Evolutionary conservation across 2,888 invertebrate genomes (phyloP).

Genomic region (Sinelater perroti): DNA sequence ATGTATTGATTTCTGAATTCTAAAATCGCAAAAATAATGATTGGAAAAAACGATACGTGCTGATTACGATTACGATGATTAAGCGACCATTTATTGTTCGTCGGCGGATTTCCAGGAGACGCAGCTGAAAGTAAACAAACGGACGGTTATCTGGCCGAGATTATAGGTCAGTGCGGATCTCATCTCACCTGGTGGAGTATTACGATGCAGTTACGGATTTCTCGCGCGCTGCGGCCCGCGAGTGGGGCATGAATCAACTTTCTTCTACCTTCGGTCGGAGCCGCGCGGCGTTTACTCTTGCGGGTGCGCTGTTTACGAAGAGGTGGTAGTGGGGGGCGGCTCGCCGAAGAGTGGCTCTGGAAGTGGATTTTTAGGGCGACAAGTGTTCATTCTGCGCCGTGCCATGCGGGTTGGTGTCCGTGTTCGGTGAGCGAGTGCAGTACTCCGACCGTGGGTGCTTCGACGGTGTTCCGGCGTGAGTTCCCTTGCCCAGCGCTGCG

Average conservation of each 20-base stretch:
- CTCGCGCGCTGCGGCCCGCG: too few species aligned
- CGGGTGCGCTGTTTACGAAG: not conserved
- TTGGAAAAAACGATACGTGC: too few species aligned
- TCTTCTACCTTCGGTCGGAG: constrained; percentile 2
- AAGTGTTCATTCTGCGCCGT: constrained; percentile 35
- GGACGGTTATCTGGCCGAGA: too few species aligned
- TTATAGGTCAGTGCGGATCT: too few species aligned
- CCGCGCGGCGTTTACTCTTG: constrained; percentile 1
- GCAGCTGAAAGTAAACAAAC: too few species aligned
- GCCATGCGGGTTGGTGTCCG: constrained; percentile 19
- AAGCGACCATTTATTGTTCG: too few species aligned
- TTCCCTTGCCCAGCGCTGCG: constrained; percentile 1
- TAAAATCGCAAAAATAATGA: too few species aligned
- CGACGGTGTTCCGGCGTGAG: constrained; percentile 19
- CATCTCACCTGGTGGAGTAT: too few species aligned
- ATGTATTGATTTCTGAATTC: too few species aligned
- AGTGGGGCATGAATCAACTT: constrained; percentile 28
- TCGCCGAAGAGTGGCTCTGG: constrained; percentile 38
- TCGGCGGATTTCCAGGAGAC: too few species aligned
- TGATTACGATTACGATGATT: too few species aligned
- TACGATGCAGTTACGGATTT: constrained; percentile 12
- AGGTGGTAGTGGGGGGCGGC: constrained; percentile 31
- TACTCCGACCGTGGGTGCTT: too few species aligned
- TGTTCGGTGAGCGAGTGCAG: constrained; percentile 19
- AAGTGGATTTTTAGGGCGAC: constrained; percentile 46